Percentiles rank a stretch among this genome's conserved stretches.
Conservation (phyloP, 2,113 vertebrate genomes). For the Pseudonaja textilis region DNA sequence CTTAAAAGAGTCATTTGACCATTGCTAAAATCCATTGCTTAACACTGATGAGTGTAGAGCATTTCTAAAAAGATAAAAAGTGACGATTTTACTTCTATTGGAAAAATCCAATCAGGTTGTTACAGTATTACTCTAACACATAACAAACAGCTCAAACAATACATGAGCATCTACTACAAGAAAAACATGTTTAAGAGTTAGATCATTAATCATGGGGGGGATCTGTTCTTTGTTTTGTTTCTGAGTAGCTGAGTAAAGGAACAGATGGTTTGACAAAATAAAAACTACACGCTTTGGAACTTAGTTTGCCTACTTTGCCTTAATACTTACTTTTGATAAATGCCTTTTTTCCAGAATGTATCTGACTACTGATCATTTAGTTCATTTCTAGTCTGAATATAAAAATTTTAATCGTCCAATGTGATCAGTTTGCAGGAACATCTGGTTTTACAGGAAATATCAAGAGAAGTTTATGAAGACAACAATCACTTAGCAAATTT, state of each 20-base stretch:
- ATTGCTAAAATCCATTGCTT: not conserved
- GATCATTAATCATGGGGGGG: not conserved
- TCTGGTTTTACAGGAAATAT: not conserved
- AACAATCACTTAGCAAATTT: not conserved
- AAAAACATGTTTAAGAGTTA: not conserved
- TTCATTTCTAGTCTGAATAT: slow-evolving; percentile 28
- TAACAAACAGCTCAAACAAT: not conserved
- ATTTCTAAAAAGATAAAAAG: not conserved
- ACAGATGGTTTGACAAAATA: slow-evolving; percentile 20
- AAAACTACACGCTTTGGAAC: slow-evolving; percentile 40
- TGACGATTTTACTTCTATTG: not conserved
- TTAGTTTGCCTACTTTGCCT: slow-evolving; percentile 39
- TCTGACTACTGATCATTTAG: slow-evolving; percentile 31
- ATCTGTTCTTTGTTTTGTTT: not conserved
- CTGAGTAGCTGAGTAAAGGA: rapidly evolving
- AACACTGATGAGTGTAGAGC: not conserved
- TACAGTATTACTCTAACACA: not conserved
- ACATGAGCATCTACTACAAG: not conserved
- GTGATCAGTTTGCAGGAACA: not conserved
- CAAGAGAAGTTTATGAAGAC: not conserved
- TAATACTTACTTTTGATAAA: slow-evolving; percentile 45
- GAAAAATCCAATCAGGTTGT: rapidly evolving
- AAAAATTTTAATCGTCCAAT: slow-evolving; percentile 16
- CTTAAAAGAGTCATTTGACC: not conserved
- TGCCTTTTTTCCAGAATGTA: not conserved